Evolutionary conservation across 2,888 invertebrate genomes (phyloP), one percentile per base, ranked within the genome.

Genomic region (Sminthurinus aureus): DNA sequence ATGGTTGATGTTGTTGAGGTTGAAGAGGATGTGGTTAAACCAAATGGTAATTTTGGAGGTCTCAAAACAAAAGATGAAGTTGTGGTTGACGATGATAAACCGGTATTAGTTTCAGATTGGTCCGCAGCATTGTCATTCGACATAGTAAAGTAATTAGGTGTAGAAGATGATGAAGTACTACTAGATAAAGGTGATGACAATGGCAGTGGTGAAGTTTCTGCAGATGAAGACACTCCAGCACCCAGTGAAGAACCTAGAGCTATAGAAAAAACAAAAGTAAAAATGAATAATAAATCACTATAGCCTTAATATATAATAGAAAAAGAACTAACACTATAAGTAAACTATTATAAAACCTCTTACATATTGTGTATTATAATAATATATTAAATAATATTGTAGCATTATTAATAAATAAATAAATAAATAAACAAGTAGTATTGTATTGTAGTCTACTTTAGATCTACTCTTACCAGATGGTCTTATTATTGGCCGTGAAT

Each of bases 401-500:
- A 38, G 38, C 38, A 38, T 1, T 38, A 38, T 4, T 38, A 38
- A 38, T 38, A 38, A n/a, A n/a, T n/a, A n/a, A n/a, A n/a, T n/a
- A n/a, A n/a, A n/a, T n/a, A n/a, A n/a, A n/a, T n/a, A n/a, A n/a
- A n/a, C n/a, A n/a, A n/a, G n/a, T n/a, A n/a, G n/a, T n/a, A n/a
- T n/a, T n/a, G n/a, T n/a, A n/a, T n/a, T n/a, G n/a, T n/a, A n/a
- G n/a, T n/a, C n/a, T n/a, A n/a, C n/a, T n/a, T n/a, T n/a, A n/a
- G n/a, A n/a, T n/a, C n/a, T n/a, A n/a, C n/a, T n/a, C 38, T 38
- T 38, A 38, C 38, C 38, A 20, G 84, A 84, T n/a, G 84, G 84
- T 64, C 84, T 81, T 78, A 84, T 84, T 69, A 84, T 84, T 11
- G 84, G 84, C 51, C 78, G 52, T 3, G 75, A 79, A 50, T 75